Evolutionary conservation across 92 coral and sea anemone species (phyloP).

Genomic region (Porites cylindrica): DNA sequence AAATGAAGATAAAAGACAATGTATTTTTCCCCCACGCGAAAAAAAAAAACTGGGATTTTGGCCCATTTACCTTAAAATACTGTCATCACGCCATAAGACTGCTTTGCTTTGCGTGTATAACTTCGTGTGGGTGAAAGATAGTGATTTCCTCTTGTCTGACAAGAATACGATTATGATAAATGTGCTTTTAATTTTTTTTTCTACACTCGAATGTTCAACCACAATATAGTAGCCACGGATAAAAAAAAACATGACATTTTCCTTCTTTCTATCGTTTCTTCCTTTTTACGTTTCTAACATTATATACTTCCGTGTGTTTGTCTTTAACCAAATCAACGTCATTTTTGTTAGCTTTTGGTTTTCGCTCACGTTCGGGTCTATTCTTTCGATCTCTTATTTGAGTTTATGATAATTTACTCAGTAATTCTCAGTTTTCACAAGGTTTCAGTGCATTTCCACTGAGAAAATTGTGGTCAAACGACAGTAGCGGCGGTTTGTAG

Average conservation of each 20-base stretch:
- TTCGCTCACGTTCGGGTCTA: neutral
- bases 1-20: no score
- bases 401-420: neutral
- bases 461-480: neutral
- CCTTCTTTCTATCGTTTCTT: neutral
- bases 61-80: neutral
- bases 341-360: neutral
- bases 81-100: neutral
- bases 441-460: no score
- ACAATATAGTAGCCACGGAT: no score
- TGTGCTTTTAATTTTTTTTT: neutral
- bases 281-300: neutral
- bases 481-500: slow-evolving; percentile 26
- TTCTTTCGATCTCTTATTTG: neutral
- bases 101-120: slow-evolving; percentile 9
- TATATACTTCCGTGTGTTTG: neutral
- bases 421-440: neutral
- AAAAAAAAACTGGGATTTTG: neutral
- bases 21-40: neutral
- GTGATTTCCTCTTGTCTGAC: slow-evolving; percentile 1
- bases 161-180: slow-evolving; percentile 15
- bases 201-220: neutral
- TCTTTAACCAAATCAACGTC: neutral
- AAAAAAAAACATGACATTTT: neutral
- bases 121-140: slow-evolving; percentile 35